Evolutionary conservation across 2,888 invertebrate species (phyloP), one percentile per base, ranked within the genome.

Genomic region (Euproctis similis): DNA sequence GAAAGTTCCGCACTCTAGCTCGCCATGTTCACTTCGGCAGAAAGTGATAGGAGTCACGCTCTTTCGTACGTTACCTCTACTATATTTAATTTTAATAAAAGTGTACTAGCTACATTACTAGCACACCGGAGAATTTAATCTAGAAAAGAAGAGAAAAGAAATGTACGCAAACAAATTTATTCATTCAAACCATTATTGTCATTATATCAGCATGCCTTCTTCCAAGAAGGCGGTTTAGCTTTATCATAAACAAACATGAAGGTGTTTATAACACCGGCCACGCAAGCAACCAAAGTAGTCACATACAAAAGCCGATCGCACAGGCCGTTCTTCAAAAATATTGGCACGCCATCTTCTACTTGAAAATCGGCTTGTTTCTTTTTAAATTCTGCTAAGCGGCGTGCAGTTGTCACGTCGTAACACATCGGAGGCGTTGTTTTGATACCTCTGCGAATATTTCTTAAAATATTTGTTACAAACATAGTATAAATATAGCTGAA

Each of bases 221-320:
- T 59, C 67, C 66, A 67, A 2, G 58, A 53, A 0, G 46, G 24
- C 0, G 67, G 67, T 25, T 67, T 67, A 1, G 64, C 63, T 1
- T 50, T 7, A 1, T 66, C 59, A 14, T 63, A 67, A 2, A 65
- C 27, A 2, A 41, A 25, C 3, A 12, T 0, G 0, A 59, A 2
- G 1, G 14, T 18, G 28, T 50, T 39, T 3, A 42, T 8, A 0
- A 50, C 4, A 0, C 59, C 61, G 0, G 41, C 6, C 4, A 11
- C 19, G 14, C 45, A 44, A 0, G 28, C 9, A 0, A 59, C 16
- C 4, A 58, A 13, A 0, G 66, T 66, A 0, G 36, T 2, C 1
- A 29, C 21, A n/a, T 63, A 67, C 2, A 67, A 27, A 0, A 57
- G 2, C 2, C 60, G 39, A 30, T 66, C 66, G 2, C 32, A 24